phyloP scores from a whole-genome alignment of 2,113 vertebrate genomes.

The Saguinus imperator region DNA sequence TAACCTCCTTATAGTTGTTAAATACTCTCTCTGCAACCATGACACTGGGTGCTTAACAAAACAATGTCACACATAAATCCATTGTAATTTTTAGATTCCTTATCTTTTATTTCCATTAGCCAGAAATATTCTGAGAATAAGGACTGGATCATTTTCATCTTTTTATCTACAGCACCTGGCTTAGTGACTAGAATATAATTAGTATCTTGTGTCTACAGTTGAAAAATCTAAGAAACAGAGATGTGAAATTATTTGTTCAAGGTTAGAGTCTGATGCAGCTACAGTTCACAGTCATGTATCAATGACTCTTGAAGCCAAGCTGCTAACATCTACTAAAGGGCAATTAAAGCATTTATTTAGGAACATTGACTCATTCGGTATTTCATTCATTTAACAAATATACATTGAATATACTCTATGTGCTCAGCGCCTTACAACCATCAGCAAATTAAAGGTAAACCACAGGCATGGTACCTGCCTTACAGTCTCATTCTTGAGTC shows the following conservation, averaged over 20 bases:
- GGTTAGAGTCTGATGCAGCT: neutral
- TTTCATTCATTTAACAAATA: neutral
- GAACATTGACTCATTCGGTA: neutral
- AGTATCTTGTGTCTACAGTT: neutral
- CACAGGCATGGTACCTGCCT: neutral
- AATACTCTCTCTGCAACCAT: neutral
- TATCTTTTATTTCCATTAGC: neutral
- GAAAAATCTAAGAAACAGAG: neutral
- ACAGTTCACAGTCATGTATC: neutral
- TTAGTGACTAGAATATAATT: neutral
- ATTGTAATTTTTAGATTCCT: neutral
- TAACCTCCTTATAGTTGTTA: neutral
- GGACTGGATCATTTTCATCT: neutral
- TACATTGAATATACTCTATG: neutral
- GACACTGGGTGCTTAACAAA: neutral
- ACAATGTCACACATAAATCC: neutral
- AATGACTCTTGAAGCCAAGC: neutral
- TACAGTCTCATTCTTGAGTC: too few relatives aligned
- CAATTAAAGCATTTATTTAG: neutral
- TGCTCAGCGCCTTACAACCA: neutral
- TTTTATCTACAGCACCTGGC: neutral
- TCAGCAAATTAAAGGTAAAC: neutral
- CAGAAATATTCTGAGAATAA: neutral
- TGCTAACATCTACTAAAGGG: neutral
- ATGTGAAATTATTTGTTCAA: neutral